phyloP scores from a whole-genome alignment of 2,888 invertebrate species.

The Amphimallon solstitiale region DNA sequence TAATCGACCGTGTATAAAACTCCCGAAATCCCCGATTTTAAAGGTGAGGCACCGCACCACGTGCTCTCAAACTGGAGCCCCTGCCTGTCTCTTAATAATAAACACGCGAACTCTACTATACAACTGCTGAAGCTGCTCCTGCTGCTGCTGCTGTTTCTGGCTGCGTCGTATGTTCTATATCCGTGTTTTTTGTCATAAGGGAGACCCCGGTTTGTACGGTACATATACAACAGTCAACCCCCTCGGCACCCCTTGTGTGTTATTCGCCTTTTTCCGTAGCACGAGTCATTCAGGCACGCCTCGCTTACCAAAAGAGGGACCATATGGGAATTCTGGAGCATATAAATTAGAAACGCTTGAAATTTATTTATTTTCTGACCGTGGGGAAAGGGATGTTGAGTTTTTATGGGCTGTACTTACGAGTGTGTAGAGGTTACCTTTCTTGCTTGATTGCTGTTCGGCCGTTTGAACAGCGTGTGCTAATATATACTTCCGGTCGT shows the following conservation, averaged over 20 bases:
- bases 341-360: slow-evolving; percentile 35
- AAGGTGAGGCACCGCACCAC: slow-evolving; percentile 21
- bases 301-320: slow-evolving; percentile 19
- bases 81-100: slow-evolving; percentile 30
- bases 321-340: slow-evolving; percentile 37
- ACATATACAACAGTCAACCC: slow-evolving; percentile 18
- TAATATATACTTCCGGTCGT: slow-evolving; percentile 30
- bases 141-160: slow-evolving; percentile 6
- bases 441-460: neutral
- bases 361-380: slow-evolving; percentile 35
- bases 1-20: slow-evolving; percentile 12
- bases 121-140: neutral
- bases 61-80: slow-evolving; percentile 10
- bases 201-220: slow-evolving; percentile 26
- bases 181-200: slow-evolving; percentile 30
- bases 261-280: slow-evolving; percentile 22
- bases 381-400: slow-evolving; percentile 16
- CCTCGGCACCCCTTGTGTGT: slow-evolving; percentile 27
- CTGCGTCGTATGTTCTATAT: slow-evolving; percentile 33
- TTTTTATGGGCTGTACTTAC: slow-evolving; percentile 15
- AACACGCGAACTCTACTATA: slow-evolving; percentile 15
- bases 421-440: neutral
- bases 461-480: neutral
- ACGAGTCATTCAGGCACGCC: slow-evolving; percentile 41
- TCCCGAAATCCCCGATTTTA: slow-evolving; percentile 31